phyloP scores from a whole-genome alignment of 1,140 invertebrate species.

The Manduca sexta region DNA sequence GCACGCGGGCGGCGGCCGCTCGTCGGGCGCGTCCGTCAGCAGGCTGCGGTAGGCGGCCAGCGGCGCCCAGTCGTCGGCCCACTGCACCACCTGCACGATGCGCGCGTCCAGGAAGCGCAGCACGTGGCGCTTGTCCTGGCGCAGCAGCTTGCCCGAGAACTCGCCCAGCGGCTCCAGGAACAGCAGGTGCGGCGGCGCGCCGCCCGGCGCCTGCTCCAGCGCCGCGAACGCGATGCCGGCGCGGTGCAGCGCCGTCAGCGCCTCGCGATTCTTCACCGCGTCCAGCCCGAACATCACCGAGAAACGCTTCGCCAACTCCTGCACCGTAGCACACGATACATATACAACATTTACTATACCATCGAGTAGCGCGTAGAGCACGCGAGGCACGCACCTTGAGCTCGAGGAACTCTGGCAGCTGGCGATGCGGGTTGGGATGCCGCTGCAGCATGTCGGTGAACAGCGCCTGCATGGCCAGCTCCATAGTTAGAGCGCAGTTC shows the following conservation, averaged over 20 bases:
- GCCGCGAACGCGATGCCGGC: slow-evolving; percentile 95
- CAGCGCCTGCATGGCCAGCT: slow-evolving; percentile 90
- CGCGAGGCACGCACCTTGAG: slow-evolving; percentile 80
- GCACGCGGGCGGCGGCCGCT: slow-evolving; percentile 58
- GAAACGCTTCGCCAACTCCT: slow-evolving; percentile 96
- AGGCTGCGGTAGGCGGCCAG: slow-evolving; percentile 89
- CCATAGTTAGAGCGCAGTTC: slow-evolving; percentile 95
- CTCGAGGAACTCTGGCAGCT: slow-evolving; percentile 84
- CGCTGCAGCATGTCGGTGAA: slow-evolving; percentile 79
- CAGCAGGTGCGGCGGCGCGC: slow-evolving; percentile 85
- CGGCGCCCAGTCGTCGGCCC: slow-evolving; percentile 94
- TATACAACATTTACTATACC: too few relatives aligned
- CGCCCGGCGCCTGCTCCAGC: slow-evolving; percentile 81
- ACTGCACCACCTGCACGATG: slow-evolving; percentile 86
- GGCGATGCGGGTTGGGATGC: slow-evolving; percentile 31
- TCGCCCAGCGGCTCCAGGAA: slow-evolving; percentile 96
- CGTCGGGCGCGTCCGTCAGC: slow-evolving; percentile 86
- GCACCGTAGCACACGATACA: too few relatives aligned
- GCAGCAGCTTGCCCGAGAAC: slow-evolving; percentile 96
- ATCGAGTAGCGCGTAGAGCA: too few relatives aligned
- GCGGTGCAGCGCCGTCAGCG: slow-evolving; percentile 95
- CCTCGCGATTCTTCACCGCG: slow-evolving; percentile 97
- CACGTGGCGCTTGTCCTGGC: slow-evolving; percentile 96
- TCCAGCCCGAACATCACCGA: slow-evolving; percentile 98
- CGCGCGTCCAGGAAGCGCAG: slow-evolving; percentile 86